Evolutionary conservation across 2,888 invertebrate species (phyloP).

Genomic region (Adelognathus sp.): DNA sequence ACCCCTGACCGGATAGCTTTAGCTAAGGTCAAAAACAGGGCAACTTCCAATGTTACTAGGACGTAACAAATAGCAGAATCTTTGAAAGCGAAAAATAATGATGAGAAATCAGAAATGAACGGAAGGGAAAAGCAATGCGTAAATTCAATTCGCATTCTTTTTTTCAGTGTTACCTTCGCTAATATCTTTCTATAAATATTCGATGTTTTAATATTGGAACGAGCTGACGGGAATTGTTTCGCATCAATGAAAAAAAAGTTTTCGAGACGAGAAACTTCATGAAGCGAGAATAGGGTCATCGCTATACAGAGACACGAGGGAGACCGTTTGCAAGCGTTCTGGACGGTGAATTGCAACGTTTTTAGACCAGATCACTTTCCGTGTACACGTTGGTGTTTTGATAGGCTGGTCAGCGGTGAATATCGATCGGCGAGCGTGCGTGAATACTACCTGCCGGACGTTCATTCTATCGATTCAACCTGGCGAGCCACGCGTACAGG

Average conservation of each 20-base stretch:
- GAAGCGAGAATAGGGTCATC: background rate
- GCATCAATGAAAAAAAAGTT: background rate
- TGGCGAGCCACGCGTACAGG: slow-evolving; percentile 40
- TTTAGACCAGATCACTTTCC: background rate
- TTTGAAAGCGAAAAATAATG: too few species aligned
- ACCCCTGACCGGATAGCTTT: too few species aligned
- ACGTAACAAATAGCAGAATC: too few species aligned
- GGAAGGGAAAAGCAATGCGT: too few species aligned
- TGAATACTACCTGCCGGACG: slow-evolving; percentile 67
- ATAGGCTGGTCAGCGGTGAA: slow-evolving; percentile 47
- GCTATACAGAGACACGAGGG: background rate
- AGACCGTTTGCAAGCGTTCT: background rate
- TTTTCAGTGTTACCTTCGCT: too few species aligned
- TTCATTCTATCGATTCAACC: slow-evolving; percentile 71
- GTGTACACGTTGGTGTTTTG: background rate
- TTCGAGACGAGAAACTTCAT: background rate
- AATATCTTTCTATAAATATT: too few species aligned
- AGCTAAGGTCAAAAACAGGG: too few species aligned
- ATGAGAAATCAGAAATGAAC: too few species aligned
- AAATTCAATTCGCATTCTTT: too few species aligned
- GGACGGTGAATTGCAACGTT: background rate
- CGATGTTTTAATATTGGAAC: too few species aligned
- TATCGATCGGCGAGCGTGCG: slow-evolving; percentile 68
- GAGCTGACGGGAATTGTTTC: too few species aligned
- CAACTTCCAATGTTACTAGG: too few species aligned